These are phyloP conservation scores for Poeciliopsis prolifica DNA, from an alignment of 2,113 vertebrate species.

Conservation along the genomic window DNA sequence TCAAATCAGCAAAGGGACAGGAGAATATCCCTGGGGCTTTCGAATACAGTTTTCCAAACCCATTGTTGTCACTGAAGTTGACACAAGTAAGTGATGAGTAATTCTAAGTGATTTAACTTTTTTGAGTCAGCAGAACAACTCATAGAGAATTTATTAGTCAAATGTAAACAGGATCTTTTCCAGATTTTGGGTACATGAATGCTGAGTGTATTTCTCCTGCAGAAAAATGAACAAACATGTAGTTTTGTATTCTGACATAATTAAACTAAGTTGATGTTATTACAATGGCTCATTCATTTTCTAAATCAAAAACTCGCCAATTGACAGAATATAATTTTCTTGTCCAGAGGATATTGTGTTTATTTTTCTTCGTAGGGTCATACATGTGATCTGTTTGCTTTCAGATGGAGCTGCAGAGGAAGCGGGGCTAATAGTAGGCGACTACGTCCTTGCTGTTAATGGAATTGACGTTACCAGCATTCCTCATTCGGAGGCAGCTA, in stretches of 20 bases:
- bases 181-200: background rate
- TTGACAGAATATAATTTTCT: too few species aligned
- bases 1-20: conserved; percentile 85
- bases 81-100: conserved; percentile 86
- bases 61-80: conserved; percentile 92
- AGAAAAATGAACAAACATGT: background rate
- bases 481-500: conserved; percentile 89
- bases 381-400: conserved; percentile 2
- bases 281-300: background rate
- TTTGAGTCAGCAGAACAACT: background rate
- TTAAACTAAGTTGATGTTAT: background rate
- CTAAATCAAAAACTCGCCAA: too few species aligned
- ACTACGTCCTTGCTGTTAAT: conserved; percentile 87
- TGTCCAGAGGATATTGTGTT: background rate
- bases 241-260: background rate
- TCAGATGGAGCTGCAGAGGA: conserved; percentile 90
- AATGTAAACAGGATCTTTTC: background rate
- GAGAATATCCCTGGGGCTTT: conserved; percentile 92
- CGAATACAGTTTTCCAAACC: conserved; percentile 93
- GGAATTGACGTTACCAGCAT: conserved; percentile 88
- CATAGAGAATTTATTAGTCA: background rate
- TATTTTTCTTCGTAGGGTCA: background rate
- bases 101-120: background rate
- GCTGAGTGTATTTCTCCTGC: background rate
- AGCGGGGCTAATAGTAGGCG: conserved; percentile 87